These are phyloP conservation scores for Mycalesis mineus DNA, from an alignment of 2,888 invertebrate species.

Conservation along the genomic window DNA sequence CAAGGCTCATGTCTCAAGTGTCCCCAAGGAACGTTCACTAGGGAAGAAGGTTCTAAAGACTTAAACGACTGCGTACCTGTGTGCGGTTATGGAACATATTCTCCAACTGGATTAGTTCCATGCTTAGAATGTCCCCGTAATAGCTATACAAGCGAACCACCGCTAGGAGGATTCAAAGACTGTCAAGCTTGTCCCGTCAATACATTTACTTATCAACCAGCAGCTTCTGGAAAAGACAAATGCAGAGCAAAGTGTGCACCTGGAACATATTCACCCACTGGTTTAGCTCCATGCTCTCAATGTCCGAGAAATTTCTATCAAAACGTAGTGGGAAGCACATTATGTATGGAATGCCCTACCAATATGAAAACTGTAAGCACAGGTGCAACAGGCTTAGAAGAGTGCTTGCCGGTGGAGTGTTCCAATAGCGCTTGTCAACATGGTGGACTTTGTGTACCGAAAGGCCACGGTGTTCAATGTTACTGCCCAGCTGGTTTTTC, in stretches of 20 bases:
- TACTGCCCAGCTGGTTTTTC: slow-evolving; percentile 97
- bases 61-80: slow-evolving; percentile 93
- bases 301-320: slow-evolving; percentile 97
- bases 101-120: slow-evolving; percentile 94
- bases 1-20: slow-evolving; percentile 94
- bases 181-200: slow-evolving; percentile 95
- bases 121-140: slow-evolving; percentile 96
- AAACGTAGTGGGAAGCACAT: slow-evolving; percentile 87
- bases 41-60: slow-evolving; percentile 92
- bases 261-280: slow-evolving; percentile 95
- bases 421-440: slow-evolving; percentile 93
- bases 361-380: slow-evolving; percentile 90
- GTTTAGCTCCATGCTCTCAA: slow-evolving; percentile 93
- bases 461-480: slow-evolving; percentile 93
- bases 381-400: slow-evolving; percentile 89
- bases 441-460: slow-evolving; percentile 92
- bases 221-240: slow-evolving; percentile 88
- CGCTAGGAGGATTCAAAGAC: slow-evolving; percentile 93
- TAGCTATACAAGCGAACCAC: slow-evolving; percentile 92
- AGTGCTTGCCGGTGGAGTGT: slow-evolving; percentile 92
- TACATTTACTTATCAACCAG: slow-evolving; percentile 93
- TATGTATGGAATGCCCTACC: slow-evolving; percentile 93
- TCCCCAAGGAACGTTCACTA: slow-evolving; percentile 94
- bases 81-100: slow-evolving; percentile 97
- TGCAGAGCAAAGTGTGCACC: slow-evolving; percentile 93